Evolutionary conservation across 2,113 vertebrate species (phyloP), one percentile per base, ranked within the genome.

Genomic region (Lethenteron reissneri): DNA sequence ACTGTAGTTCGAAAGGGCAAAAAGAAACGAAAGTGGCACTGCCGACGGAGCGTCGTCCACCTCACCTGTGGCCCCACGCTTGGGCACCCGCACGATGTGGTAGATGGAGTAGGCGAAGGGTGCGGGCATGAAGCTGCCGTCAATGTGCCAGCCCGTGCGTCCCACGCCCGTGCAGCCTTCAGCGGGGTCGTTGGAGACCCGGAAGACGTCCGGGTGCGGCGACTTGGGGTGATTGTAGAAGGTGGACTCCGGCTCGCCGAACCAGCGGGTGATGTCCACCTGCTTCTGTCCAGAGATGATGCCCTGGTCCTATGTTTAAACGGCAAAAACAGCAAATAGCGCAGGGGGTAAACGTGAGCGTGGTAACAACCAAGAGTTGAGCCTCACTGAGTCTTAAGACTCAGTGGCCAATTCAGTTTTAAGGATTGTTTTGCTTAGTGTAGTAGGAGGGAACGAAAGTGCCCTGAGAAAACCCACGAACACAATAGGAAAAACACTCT

Each of bases 191-290:
- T 68, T 68, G 64, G 64, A 68, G n/a, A 68, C 64, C 9, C 64
- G 64, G 11, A 68, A 68, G 8, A 68, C 64, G 21, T 68, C 64
- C n/a, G 64, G 64, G 11, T 68, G 64, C 21, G 64, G 64, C n/a
- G 64, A 68, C n/a, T 25, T 68, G 11, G 64, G 64, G 64, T 68
- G 64, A n/a, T 68, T 68, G 64, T 68, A 68, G 64, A 68, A 68
- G 9, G 64, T 68, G 64, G 64, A 68, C 64, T 68, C 64, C 7
- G 21, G 64, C 11, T 68, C 64, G n/a, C 64, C 64, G 21, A 68
- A 68, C 64, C 64, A 68, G n/a, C 11, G 64, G 64, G n/a, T 68
- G 64, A 68, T 68, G n/a, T 68, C 64, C 8, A 68, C 64, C 21
- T 68, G 64, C 21, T 21, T 68, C 64, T 68, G 64, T n/a, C n/a